These are phyloP conservation scores for Aphrophora alni DNA, from an alignment of 2,888 invertebrate genomes.

Conservation along the genomic window DNA sequence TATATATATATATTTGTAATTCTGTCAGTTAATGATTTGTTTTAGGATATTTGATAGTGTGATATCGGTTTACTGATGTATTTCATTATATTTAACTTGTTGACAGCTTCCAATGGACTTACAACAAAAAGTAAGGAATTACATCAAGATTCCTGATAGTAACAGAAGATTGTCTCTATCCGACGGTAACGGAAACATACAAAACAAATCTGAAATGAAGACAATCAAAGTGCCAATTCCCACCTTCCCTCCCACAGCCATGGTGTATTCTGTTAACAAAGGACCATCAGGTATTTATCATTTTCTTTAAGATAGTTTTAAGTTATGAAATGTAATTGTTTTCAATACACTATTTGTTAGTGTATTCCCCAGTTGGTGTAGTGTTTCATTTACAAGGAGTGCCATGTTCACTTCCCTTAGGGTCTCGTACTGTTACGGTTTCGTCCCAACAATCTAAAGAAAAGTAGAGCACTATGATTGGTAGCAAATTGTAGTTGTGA, in stretches of 20 bases:
- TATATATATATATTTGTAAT: too few species aligned
- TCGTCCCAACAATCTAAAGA: too few species aligned
- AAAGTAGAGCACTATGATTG: too few species aligned
- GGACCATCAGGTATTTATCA: constrained; percentile 43
- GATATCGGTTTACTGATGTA: not conserved
- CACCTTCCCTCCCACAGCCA: constrained; percentile 84
- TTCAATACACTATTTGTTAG: not conserved
- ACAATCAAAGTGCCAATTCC: constrained; percentile 77
- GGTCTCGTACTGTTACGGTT: too few species aligned
- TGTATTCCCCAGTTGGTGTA: not conserved
- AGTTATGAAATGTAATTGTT: not conserved
- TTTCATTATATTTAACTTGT: constrained; percentile 16
- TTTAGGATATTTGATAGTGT: too few species aligned
- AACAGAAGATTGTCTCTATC: constrained; percentile 56
- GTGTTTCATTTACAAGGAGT: not conserved
- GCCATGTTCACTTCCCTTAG: too few species aligned
- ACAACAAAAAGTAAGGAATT: constrained; percentile 86
- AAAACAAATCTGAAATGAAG: constrained; percentile 62
- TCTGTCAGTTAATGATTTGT: too few species aligned
- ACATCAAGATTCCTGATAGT: constrained; percentile 70
- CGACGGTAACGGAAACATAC: constrained; percentile 54
- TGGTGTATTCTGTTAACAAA: constrained; percentile 68
- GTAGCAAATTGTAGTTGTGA: too few species aligned
- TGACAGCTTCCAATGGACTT: constrained; percentile 87
- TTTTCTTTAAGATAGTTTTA: too few species aligned